Percentiles rank a stretch among this genome's conserved stretches.
These are phyloP conservation scores for Pongo abelii DNA, from an alignment of 2,113 vertebrate genomes.

Conservation along the genomic window DNA sequence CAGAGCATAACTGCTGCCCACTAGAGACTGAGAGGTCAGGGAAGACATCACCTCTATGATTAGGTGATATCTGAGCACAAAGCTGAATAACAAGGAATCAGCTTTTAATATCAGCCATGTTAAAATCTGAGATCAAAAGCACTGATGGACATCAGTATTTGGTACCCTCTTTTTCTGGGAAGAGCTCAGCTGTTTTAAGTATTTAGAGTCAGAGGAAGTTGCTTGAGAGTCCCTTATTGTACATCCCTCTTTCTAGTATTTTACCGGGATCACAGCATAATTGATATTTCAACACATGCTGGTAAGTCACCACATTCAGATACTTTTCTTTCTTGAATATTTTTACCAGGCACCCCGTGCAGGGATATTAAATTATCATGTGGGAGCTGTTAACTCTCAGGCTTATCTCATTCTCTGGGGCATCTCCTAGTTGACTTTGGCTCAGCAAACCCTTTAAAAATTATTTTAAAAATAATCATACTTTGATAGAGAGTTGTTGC, in stretches of 20 bases:
- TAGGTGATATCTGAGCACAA: not conserved
- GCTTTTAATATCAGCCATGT: not conserved
- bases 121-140: not conserved
- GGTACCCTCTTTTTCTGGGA: not conserved
- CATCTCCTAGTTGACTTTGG: not conserved
- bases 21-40: not conserved
- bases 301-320: not conserved
- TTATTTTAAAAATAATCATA: slow-evolving; percentile 23
- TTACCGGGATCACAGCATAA: not conserved
- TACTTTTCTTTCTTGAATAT: not conserved
- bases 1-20: not conserved
- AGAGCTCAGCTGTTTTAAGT: not conserved
- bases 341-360: not conserved
- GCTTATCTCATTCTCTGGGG: not conserved
- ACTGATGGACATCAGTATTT: not conserved
- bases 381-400: not conserved
- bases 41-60: not conserved
- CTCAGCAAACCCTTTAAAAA: not conserved
- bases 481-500: not conserved
- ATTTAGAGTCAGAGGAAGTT: not conserved
- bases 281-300: not conserved
- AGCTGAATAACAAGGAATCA: not conserved
- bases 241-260: not conserved
- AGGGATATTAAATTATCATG: not conserved
- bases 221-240: not conserved